A percentile compares a stretch with the other conserved stretches of the same genome.
phyloP scores from a whole-genome alignment of 2,113 vertebrate species.

The Crypturellus undulatus region DNA sequence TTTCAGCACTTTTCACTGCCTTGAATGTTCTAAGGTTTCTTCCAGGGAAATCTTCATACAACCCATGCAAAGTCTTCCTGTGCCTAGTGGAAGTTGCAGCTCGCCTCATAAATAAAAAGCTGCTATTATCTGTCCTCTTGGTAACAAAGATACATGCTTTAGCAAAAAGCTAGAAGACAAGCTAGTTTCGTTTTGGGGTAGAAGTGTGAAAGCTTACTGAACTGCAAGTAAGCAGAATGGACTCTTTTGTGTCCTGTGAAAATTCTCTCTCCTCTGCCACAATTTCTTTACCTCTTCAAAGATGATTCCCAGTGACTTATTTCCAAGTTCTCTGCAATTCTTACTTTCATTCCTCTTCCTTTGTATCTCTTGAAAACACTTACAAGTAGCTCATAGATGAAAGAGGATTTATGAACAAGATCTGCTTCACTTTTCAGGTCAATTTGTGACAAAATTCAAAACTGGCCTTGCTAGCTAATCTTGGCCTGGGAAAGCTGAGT shows the following conservation, averaged over 20 bases:
- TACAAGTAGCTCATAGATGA: background rate
- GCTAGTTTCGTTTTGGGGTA: background rate
- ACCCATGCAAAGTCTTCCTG: accelerated
- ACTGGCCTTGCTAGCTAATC: background rate
- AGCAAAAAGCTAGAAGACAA: background rate
- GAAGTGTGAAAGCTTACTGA: background rate
- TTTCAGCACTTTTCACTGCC: background rate
- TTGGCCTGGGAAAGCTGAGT: background rate
- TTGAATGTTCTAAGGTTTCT: background rate
- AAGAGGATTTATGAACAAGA: background rate
- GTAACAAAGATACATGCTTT: background rate
- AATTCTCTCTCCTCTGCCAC: background rate
- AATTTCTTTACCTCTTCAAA: background rate
- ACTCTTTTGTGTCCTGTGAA: background rate
- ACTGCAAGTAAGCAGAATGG: background rate
- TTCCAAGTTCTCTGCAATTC: background rate
- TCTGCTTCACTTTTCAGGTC: background rate
- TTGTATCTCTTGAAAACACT: background rate
- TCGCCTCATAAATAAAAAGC: background rate
- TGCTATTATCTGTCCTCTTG: background rate
- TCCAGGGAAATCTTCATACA: background rate
- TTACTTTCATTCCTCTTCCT: background rate
- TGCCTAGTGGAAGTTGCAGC: background rate
- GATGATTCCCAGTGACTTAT: background rate
- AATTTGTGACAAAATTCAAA: background rate